Conservation (phyloP, 2,888 invertebrate genomes). For the Nymphalis c-album region DNA sequence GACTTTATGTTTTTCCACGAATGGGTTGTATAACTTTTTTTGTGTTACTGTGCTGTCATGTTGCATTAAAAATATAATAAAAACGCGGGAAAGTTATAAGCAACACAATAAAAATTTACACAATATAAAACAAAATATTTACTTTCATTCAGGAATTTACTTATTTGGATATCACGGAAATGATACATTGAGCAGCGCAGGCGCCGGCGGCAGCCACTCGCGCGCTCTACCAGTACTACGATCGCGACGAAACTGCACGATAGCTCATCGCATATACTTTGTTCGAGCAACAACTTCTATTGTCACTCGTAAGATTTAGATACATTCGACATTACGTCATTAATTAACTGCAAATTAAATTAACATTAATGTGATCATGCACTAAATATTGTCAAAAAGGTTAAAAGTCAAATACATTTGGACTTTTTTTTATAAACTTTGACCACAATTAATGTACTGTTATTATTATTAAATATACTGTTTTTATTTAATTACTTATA, state of each 20-base stretch:
- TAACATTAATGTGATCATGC: slow-evolving; percentile 25
- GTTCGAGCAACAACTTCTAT: slow-evolving; percentile 54
- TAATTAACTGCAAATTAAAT: slow-evolving; percentile 47
- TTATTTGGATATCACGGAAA: slow-evolving; percentile 34
- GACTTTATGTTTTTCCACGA: slow-evolving; percentile 11
- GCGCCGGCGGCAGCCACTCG: slow-evolving; percentile 26
- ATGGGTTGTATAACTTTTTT: slow-evolving; percentile 11
- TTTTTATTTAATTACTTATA: no score
- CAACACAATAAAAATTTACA: slow-evolving; percentile 1
- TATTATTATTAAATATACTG: no score
- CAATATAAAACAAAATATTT: slow-evolving; percentile 7
- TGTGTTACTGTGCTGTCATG: slow-evolving; percentile 12
- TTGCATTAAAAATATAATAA: slow-evolving; percentile 5
- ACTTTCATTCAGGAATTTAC: slow-evolving; percentile 11
- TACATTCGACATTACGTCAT: slow-evolving; percentile 46
- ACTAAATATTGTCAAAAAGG: background rate
- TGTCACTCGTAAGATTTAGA: slow-evolving; percentile 36
- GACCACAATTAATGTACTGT: no score
- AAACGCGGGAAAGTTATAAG: slow-evolving; percentile 3
- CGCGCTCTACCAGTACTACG: slow-evolving; percentile 29
- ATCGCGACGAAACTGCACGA: slow-evolving; percentile 44
- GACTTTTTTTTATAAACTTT: no score
- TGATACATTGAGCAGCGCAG: slow-evolving; percentile 27
- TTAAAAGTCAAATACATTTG: background rate
- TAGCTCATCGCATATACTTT: slow-evolving; percentile 47